These are phyloP conservation scores for Antheraea assamensis DNA, from an alignment of 2,888 invertebrate species.

Conservation along the genomic window DNA sequence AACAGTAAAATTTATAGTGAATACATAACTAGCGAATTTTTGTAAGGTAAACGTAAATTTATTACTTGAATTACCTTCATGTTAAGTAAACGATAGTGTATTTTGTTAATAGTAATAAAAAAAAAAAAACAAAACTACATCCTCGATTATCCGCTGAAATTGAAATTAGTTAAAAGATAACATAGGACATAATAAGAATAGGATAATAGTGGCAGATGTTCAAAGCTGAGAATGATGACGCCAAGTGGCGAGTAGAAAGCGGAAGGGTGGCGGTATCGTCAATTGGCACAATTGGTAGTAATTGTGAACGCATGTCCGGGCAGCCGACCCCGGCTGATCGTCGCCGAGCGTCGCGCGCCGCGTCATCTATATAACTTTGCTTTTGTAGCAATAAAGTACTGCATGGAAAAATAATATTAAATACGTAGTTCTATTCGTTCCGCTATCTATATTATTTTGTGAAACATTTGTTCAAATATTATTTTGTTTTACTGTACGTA, in stretches of 20 bases:
- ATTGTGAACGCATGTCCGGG: conserved; percentile 80
- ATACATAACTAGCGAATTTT: background rate
- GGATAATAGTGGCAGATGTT: conserved; percentile 62
- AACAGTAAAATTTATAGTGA: background rate
- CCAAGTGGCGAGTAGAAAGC: conserved; percentile 64
- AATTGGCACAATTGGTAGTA: conserved; percentile 81
- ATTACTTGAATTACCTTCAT: background rate
- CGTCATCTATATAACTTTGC: conserved; percentile 2
- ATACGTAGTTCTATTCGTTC: background rate
- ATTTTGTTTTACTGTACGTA: background rate
- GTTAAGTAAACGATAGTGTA: background rate
- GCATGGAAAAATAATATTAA: background rate
- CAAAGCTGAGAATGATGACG: conserved; percentile 46
- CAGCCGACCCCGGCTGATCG: conserved; percentile 47
- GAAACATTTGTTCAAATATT: background rate
- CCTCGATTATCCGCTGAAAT: background rate
- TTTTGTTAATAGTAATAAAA: background rate
- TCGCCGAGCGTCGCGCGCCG: conserved; percentile 25
- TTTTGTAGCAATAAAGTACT: conserved; percentile 16
- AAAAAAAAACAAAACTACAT: background rate
- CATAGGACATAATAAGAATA: conserved; percentile 5
- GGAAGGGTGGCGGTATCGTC: conserved; percentile 78
- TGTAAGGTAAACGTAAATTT: background rate
- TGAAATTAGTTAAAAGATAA: background rate
- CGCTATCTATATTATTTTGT: background rate